phyloP scores from a whole-genome alignment of 2,888 invertebrate genomes.

The Desoria tigrina region DNA sequence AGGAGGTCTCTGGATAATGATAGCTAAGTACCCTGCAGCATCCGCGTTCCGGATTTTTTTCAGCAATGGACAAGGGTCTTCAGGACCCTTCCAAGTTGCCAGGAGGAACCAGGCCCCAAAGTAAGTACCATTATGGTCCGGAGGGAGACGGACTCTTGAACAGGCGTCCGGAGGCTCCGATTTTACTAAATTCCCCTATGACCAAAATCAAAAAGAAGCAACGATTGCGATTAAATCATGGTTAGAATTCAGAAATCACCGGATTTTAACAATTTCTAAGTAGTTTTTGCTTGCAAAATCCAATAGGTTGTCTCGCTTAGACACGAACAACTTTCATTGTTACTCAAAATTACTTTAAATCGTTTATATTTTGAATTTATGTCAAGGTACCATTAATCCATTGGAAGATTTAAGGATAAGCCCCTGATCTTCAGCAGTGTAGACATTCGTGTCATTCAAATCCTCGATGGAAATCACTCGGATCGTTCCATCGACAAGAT shows the following conservation, averaged over 20 bases:
- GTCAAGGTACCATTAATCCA: slow-evolving; percentile 11
- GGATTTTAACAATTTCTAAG: too few species aligned
- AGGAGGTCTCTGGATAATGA: slow-evolving; percentile 43
- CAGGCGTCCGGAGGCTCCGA: slow-evolving; percentile 25
- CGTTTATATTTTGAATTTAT: neutral
- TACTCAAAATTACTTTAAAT: too few species aligned
- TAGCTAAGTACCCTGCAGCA: slow-evolving; percentile 39
- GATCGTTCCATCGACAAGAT: slow-evolving; percentile 22
- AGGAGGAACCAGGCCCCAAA: slow-evolving; percentile 20
- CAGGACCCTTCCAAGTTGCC: slow-evolving; percentile 15
- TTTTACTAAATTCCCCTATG: slow-evolving; percentile 21
- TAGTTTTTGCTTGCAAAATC: too few species aligned
- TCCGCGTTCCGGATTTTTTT: slow-evolving; percentile 43
- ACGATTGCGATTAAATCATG: too few species aligned
- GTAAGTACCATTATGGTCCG: slow-evolving; percentile 17
- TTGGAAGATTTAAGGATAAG: slow-evolving; percentile 11
- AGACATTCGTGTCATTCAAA: slow-evolving; percentile 34
- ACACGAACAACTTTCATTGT: too few species aligned
- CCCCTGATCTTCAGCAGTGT: slow-evolving; percentile 22
- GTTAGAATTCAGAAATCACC: too few species aligned
- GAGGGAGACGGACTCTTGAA: slow-evolving; percentile 17
- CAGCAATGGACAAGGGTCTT: slow-evolving; percentile 3
- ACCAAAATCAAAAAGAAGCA: neutral
- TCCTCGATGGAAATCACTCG: slow-evolving; percentile 24
- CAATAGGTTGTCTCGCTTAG: too few species aligned